Percentiles rank a stretch among this genome's conserved stretches.
phyloP scores from a whole-genome alignment of 2,888 invertebrate genomes.

The Drosophila basisetae region DNA sequence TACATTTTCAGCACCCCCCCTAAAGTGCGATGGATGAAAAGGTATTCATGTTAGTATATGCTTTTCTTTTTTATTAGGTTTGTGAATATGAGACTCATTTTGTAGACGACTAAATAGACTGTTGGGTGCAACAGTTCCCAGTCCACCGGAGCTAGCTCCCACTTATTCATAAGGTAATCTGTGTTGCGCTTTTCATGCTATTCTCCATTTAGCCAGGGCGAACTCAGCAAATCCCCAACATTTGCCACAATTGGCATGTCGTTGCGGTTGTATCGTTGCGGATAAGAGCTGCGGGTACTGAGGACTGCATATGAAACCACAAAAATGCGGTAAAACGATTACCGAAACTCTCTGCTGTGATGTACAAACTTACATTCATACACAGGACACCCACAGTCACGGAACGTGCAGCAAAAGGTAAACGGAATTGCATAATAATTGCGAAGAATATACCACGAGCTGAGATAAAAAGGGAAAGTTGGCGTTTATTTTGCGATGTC shows the following conservation, averaged over 20 bases:
- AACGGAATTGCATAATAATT: conserved; percentile 26
- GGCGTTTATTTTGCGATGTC: neutral
- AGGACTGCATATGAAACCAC: conserved; percentile 64
- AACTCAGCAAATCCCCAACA: conserved; percentile 45
- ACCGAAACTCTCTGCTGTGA: conserved; percentile 57
- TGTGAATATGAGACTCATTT: conserved; percentile 26
- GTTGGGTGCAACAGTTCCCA: conserved; percentile 8
- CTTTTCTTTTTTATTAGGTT: neutral
- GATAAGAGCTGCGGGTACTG: conserved; percentile 33
- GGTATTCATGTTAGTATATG: conserved; percentile 18
- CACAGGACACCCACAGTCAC: conserved; percentile 4
- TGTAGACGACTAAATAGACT: conserved; percentile 19
- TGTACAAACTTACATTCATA: conserved; percentile 7
- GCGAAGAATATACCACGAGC: conserved; percentile 13
- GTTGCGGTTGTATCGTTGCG: conserved; percentile 50
- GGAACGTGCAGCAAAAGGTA: conserved; percentile 26
- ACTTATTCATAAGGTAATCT: conserved; percentile 39
- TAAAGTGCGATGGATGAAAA: conserved; percentile 13
- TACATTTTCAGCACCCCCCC: conserved; percentile 6
- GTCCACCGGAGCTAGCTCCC: neutral
- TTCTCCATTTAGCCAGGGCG: conserved; percentile 26
- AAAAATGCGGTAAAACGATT: conserved; percentile 72
- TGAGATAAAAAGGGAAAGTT: neutral
- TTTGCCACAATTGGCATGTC: conserved; percentile 77
- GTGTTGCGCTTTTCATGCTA: conserved; percentile 42